Conservation (phyloP, 2,888 invertebrate species). For the Mamestra brassicae region DNA sequence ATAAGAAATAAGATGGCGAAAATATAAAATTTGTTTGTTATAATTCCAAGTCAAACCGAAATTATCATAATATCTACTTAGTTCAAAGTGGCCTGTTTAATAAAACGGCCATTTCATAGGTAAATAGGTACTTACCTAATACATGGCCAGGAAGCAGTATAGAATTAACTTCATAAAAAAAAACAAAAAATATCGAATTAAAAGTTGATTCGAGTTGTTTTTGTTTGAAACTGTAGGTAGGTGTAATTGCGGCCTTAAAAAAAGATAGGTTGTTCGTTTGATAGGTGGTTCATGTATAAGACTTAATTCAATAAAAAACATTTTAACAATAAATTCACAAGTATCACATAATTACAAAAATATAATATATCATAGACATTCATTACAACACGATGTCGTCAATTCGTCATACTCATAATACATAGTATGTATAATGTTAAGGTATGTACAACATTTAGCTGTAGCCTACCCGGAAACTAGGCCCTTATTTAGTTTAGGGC, state of each 20-base stretch:
- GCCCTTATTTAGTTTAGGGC: conserved; percentile 57
- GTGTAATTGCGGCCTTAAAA: not conserved
- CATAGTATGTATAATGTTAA: conserved; percentile 33
- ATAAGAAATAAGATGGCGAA: no score
- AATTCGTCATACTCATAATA: conserved; percentile 35
- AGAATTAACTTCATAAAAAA: not conserved
- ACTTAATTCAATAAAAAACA: conserved; percentile 50
- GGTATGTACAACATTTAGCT: conserved; percentile 53
- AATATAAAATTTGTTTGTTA: no score
- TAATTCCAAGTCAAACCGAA: no score
- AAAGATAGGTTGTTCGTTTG: conserved; percentile 16
- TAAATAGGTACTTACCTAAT: not conserved
- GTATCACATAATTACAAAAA: conserved; percentile 64
- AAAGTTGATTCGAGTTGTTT: not conserved
- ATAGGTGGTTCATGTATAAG: conserved; percentile 32
- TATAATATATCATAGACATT: conserved; percentile 61
- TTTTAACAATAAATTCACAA: conserved; percentile 56
- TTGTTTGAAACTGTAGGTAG: not conserved
- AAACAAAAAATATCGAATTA: not conserved
- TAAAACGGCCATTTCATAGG: not conserved
- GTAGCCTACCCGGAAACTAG: conserved; percentile 60
- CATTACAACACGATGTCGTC: conserved; percentile 53
- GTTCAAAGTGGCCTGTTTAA: no score
- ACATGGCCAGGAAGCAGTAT: not conserved
- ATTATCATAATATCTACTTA: no score